Conservation (phyloP, 1,140 invertebrate genomes). For the Neodiprion lecontei region DNA sequence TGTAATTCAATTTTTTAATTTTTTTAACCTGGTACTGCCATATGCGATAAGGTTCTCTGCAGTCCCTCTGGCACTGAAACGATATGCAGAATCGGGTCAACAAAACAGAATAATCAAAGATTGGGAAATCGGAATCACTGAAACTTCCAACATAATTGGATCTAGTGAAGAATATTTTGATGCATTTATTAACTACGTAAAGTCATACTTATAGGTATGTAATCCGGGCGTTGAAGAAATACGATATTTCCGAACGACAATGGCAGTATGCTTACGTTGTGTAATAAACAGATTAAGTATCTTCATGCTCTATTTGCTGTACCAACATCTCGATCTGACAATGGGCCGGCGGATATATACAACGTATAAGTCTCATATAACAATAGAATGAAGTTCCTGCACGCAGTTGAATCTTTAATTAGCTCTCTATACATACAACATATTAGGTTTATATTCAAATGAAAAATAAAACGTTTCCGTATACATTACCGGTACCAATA, state of each 20-base stretch:
- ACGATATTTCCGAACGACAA: background rate
- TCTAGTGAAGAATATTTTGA: background rate
- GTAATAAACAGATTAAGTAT: background rate
- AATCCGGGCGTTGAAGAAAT: too few species aligned
- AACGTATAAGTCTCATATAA: background rate
- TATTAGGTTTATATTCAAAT: too few species aligned
- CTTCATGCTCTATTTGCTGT: background rate
- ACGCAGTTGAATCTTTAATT: background rate
- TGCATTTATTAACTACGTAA: background rate
- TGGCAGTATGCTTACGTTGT: background rate
- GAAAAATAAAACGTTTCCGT: too few species aligned
- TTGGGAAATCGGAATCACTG: background rate
- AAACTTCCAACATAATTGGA: background rate
- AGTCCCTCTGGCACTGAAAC: too few species aligned
- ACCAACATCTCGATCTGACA: background rate
- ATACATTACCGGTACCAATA: too few species aligned
- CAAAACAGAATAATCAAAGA: too few species aligned
- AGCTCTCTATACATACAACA: background rate
- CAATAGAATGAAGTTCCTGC: too few species aligned
- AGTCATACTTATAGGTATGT: too few species aligned
- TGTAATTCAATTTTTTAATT: too few species aligned
- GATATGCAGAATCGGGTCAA: too few species aligned
- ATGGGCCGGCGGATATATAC: background rate
- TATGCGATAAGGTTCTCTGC: too few species aligned
- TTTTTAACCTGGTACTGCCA: too few species aligned